These are phyloP conservation scores for Drosophila jambulina DNA, from an alignment of 1,140 invertebrate species.

Conservation along the genomic window DNA sequence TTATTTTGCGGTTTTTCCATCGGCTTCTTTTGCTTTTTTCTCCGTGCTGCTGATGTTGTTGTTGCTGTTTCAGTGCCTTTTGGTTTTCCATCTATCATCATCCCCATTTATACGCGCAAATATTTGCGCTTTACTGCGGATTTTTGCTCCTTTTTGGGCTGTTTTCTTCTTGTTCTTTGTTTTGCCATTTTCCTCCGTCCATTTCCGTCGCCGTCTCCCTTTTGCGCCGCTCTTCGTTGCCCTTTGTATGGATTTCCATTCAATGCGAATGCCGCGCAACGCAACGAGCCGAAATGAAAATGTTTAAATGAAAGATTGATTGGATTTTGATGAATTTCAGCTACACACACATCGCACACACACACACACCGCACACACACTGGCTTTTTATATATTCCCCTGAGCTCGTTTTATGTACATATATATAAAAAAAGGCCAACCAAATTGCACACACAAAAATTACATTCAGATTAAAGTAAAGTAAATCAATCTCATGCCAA, in stretches of 20 bases:
- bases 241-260: slow-evolving; percentile 69
- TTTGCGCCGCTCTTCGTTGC: slow-evolving; percentile 7
- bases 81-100: slow-evolving; percentile 68
- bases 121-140: slow-evolving; percentile 78
- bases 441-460: slow-evolving; percentile 42
- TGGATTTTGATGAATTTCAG: slow-evolving; percentile 80
- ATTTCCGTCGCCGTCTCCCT: slow-evolving; percentile 10
- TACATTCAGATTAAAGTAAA: slow-evolving; percentile 74
- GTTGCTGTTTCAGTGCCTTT: slow-evolving; percentile 34
- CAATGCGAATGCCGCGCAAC: slow-evolving; percentile 61
- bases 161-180: slow-evolving; percentile 19
- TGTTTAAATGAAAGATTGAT: slow-evolving; percentile 83
- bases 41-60: not conserved
- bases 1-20: slow-evolving; percentile 20
- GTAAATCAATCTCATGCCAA: slow-evolving; percentile 49
- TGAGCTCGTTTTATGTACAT: slow-evolving; percentile 26
- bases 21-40: slow-evolving; percentile 1
- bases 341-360: slow-evolving; percentile 49
- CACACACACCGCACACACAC: slow-evolving; percentile 23
- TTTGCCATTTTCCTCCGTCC: slow-evolving; percentile 22
- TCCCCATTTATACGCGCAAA: slow-evolving; percentile 81
- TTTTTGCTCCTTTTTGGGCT: slow-evolving; percentile 52
- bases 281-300: slow-evolving; percentile 80
- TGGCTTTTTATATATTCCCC: slow-evolving; percentile 15
- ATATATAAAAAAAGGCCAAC: not conserved